Percentiles rank a stretch among this genome's conserved stretches.
phyloP scores from a whole-genome alignment of 92 coral and sea anemone genomes.

The Siderastrea radians region DNA sequence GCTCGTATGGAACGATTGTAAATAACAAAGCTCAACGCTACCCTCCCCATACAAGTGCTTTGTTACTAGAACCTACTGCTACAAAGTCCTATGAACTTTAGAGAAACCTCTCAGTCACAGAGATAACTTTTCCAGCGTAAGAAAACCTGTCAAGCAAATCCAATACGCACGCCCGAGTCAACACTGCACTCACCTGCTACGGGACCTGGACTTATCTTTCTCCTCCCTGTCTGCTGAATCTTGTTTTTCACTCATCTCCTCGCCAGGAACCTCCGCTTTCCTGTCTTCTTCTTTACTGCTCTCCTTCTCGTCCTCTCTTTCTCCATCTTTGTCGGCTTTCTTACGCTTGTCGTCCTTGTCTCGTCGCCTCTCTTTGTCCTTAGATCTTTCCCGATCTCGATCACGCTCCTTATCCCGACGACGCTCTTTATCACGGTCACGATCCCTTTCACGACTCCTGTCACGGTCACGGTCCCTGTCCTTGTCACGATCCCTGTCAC shows the following conservation, averaged over 20 bases:
- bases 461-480: conserved; percentile 62
- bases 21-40: conserved; percentile 17
- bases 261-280: conserved; percentile 50
- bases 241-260: conserved; percentile 51
- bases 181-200: conserved; percentile 84
- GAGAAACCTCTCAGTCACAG: not conserved
- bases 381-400: conserved; percentile 76
- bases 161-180: not conserved
- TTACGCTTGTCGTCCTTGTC: conserved; percentile 42
- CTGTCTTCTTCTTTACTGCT: conserved; percentile 48
- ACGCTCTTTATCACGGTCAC: conserved; percentile 63
- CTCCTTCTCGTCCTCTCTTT: conserved; percentile 36
- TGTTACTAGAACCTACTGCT: not conserved
- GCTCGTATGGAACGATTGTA: not conserved
- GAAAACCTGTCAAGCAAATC: no score
- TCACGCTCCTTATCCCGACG: conserved; percentile 62
- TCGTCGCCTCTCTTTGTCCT: conserved; percentile 57
- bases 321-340: conserved; percentile 43
- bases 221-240: conserved; percentile 56
- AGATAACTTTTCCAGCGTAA: no score
- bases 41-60: not conserved
- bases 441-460: conserved; percentile 58
- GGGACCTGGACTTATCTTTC: conserved; percentile 93
- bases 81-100: not conserved
- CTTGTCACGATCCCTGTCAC: conserved; percentile 63